A percentile compares a stretch with the other conserved stretches of the same genome.
These are phyloP conservation scores for Ramphastos sulfuratus DNA, from an alignment of 2,113 vertebrate genomes.

Conservation along the genomic window DNA sequence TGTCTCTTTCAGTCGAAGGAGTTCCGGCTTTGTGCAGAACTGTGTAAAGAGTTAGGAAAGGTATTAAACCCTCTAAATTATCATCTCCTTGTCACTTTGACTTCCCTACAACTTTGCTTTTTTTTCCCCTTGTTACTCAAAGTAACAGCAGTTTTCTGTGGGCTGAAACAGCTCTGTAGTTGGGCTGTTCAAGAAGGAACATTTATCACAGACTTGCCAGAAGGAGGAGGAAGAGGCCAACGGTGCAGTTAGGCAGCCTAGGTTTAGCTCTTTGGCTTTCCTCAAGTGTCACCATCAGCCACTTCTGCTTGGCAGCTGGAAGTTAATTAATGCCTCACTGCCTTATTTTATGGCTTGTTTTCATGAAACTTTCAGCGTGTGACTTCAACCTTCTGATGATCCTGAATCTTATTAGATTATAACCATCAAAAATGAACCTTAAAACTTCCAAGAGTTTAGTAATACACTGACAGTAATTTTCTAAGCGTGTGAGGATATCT, in stretches of 20 bases:
- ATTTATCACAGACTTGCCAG: not conserved
- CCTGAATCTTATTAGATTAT: not conserved
- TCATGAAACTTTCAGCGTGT: not conserved
- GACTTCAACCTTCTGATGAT: not conserved
- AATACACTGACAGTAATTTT: not conserved
- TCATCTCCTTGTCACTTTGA: not conserved
- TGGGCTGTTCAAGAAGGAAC: not conserved
- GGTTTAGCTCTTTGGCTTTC: not conserved
- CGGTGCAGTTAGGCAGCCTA: not conserved
- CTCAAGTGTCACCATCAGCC: not conserved
- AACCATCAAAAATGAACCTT: not conserved
- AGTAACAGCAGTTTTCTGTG: not conserved
- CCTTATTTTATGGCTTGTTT: not conserved
- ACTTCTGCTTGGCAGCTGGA: not conserved
- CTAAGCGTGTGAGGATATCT: not conserved
- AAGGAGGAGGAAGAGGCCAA: not conserved
- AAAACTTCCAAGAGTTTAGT: not conserved
- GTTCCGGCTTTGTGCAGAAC: slow-evolving; percentile 77
- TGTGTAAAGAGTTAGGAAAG: slow-evolving; percentile 80
- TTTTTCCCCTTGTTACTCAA: not conserved
- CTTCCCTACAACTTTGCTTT: not conserved
- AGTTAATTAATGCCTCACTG: not conserved
- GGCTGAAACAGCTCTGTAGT: not conserved
- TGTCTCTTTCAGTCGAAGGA: slow-evolving; percentile 80
- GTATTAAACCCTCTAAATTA: slow-evolving; percentile 44